Evolutionary conservation across 2,113 vertebrate species (phyloP), one percentile per base, ranked within the genome.

Genomic region (Toxostoma redivivum): DNA sequence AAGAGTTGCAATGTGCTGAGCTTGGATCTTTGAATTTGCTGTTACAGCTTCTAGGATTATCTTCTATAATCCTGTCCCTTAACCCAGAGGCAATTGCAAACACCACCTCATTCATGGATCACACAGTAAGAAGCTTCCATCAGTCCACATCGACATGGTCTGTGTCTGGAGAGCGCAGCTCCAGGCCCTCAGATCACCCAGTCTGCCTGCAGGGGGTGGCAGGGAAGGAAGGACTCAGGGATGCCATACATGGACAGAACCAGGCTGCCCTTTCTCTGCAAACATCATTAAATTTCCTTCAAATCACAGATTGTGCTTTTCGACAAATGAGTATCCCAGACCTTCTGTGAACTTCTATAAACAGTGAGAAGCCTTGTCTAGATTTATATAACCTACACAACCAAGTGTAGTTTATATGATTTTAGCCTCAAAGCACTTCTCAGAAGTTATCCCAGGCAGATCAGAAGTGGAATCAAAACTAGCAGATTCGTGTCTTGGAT

Each of bases 111-210:
- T 17, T n/a, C 37, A 27, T 1, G 7, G 25, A 44, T 45, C 9
- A 10, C 5, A 3, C 5, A 3, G 10, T 17, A 33, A 84, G 47
- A 42, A 31, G 45, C n/a, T 25, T 5, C 56, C 2, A 0, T 15
- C 7, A 50, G 16, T 21, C 22, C 20, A 8, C 0, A 0, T 4
- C 17, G 6, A 11, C 0, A 3, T 0, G 10, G 19, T 0, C 1
- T 5, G 8, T 23, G 35, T 10, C 31, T 31, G 13, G 47, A 12
- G 12, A 67, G 18, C 2, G 5, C 2, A 33, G 53, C 42, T 62
- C 5, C 58, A 10, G 31, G 4, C 15, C 16, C 54, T 33, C 1
- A 11, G 38, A 23, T 7, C 12, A 23, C 40, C 19, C 62, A 27
- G 4, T 19, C 37, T 1, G 2, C 6, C 37, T 40, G 73, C 33